Evolutionary conservation across 2,113 vertebrate species (phyloP).

Genomic region (Stigmatopora argus): DNA sequence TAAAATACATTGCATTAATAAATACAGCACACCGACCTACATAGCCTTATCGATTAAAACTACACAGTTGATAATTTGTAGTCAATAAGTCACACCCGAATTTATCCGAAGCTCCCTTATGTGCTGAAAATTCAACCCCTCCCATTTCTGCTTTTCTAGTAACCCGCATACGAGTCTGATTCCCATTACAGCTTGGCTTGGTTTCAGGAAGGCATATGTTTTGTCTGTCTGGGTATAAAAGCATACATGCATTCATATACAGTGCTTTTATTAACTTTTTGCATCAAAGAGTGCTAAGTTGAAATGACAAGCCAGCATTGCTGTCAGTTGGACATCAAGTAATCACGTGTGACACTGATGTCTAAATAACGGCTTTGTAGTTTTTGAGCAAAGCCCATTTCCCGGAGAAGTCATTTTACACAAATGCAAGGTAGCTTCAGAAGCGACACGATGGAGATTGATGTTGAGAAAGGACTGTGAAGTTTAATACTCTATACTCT

Average conservation of each 20-base stretch:
- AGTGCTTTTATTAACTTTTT: slow-evolving; percentile 41
- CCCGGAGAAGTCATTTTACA: neutral
- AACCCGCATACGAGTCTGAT: slow-evolving; percentile 15
- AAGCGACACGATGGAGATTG: neutral
- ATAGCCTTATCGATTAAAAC: neutral
- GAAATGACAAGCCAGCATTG: slow-evolving; percentile 19
- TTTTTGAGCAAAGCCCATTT: neutral
- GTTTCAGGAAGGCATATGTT: slow-evolving; percentile 45
- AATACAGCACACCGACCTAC: slow-evolving; percentile 31
- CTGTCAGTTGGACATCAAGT: neutral
- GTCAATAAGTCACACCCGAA: neutral
- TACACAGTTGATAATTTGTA: neutral
- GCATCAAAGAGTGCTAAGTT: slow-evolving; percentile 33
- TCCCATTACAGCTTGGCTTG: slow-evolving; percentile 35
- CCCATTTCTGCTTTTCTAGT: slow-evolving; percentile 17
- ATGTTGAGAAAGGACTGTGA: neutral
- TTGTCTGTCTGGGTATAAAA: slow-evolving; percentile 36
- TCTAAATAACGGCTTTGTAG: slow-evolving; percentile 2
- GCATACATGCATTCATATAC: slow-evolving; percentile 8
- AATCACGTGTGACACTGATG: slow-evolving; percentile 1
- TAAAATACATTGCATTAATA: slow-evolving; percentile 23
- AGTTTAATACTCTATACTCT: neutral
- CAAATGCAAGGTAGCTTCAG: neutral
- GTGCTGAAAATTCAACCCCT: slow-evolving; percentile 31
- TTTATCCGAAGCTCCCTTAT: neutral